Base-by-base conservation (phyloP, 2,797 vertebrate genomes). In the Spondyliosoma cantharus region DNA sequence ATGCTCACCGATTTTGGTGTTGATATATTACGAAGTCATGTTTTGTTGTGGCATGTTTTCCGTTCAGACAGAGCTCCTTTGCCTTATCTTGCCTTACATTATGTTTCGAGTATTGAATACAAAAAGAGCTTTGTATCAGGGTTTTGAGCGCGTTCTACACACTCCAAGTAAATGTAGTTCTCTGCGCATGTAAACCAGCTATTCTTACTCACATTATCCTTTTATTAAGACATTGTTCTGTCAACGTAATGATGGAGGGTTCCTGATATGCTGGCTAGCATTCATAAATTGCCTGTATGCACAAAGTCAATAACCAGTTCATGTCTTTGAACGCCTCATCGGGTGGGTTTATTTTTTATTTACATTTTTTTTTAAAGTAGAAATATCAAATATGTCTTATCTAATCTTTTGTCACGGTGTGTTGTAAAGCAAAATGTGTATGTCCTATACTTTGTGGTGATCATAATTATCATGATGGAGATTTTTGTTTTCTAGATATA, bases 381-480 rank as follows among this genome's bases (percentile, higher is more conserved):
- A 87, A 82, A 32, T 77, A 81, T 88, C 87, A 83, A 82, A 88
- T 78, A 81, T 67, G 80, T 89, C 78, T 88, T 50, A 83, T 74
- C 79, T 94, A 89, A 92, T 92, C 68, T 82, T 90, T 88, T 86
- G 87, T 86, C 84, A 82, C 73, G 64, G 81, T 85, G 90, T 94
- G 90, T 92, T 93, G 90, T 93, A 91, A 91, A 94, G 90, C 76
- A 83, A 81, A 90, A 90, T 86, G 64, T 93, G 80, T 93, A 90
- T 86, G 82, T 91, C 78, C 82, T 86, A 84, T 89, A 90, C 82
- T 86, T 92, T 93, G 88, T 94, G 85, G 89, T 90, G 74, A 81
- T 88, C 78, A 90, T 91, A 92, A 92, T 90, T 71, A 76, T 91
- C 58, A 72, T 87, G 74, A 67, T 67, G 46, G 61, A 84, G 62